Percentiles rank a stretch among this genome's conserved stretches.
These are phyloP conservation scores for Myodes glareolus DNA, from an alignment of 2,113 vertebrate species.

Conservation along the genomic window DNA sequence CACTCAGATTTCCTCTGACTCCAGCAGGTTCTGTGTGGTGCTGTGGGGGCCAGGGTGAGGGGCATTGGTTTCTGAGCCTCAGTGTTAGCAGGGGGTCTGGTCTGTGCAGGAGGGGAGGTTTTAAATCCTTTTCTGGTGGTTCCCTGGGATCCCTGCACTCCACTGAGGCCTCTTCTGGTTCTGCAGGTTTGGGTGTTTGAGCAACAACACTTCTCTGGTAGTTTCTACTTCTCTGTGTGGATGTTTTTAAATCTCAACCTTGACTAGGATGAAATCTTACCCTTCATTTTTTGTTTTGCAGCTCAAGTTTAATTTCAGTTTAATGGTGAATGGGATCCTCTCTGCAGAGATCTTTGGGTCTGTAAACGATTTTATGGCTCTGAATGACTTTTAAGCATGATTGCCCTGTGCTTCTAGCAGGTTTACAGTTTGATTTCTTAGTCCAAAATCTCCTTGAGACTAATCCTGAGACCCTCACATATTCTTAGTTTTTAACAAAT, in stretches of 20 bases:
- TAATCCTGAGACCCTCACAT: constrained; percentile 24
- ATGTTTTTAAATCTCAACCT: neutral
- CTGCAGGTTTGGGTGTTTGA: neutral
- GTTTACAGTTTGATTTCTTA: constrained; percentile 44
- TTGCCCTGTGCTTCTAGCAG: neutral
- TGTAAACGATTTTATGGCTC: neutral
- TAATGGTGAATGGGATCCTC: constrained; percentile 75
- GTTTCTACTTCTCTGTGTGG: neutral
- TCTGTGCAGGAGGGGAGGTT: neutral
- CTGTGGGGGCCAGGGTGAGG: neutral
- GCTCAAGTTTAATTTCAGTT: constrained; percentile 80
- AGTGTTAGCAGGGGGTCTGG: neutral
- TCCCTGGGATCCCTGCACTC: neutral
- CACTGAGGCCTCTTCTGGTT: neutral
- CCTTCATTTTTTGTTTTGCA: constrained; percentile 65
- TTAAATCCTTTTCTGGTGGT: neutral
- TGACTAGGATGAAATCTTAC: constrained; percentile 2
- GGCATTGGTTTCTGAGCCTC: neutral
- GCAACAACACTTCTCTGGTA: neutral
- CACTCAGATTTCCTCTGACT: neutral
- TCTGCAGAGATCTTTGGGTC: constrained; percentile 75
- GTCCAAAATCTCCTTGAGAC: constrained; percentile 32
- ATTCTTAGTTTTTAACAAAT: constrained; percentile 53
- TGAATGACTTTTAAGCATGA: neutral
- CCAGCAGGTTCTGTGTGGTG: neutral